Percentiles rank a stretch among this genome's conserved stretches.
Evolutionary conservation across 2,113 vertebrate species (phyloP).

Genomic region (Sinosuthora webbiana): DNA sequence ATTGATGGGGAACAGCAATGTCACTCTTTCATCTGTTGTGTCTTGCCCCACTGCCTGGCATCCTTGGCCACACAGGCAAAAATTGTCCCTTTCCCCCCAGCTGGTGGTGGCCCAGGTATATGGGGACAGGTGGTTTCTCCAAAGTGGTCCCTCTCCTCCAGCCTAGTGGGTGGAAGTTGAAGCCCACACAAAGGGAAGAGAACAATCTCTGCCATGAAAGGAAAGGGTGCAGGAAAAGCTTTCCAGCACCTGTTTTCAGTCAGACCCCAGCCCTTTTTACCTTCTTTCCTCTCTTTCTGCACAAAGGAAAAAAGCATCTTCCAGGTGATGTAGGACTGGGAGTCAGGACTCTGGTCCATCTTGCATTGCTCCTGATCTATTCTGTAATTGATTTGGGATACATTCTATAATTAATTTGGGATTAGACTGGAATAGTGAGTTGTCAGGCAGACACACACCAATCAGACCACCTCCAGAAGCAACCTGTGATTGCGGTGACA

Average conservation of each 20-base stretch:
- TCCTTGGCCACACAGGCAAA: neutral
- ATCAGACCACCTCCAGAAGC: neutral
- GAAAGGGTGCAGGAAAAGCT: neutral
- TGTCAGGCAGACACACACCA: accelerated
- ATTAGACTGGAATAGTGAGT: neutral
- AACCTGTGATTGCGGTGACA: neutral
- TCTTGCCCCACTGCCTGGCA: neutral
- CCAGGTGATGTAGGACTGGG: neutral
- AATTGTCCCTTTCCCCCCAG: neutral
- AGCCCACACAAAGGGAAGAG: neutral
- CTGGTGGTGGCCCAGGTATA: neutral
- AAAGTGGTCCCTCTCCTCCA: neutral
- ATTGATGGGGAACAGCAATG: neutral
- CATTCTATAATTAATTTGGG: neutral
- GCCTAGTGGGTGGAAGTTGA: neutral
- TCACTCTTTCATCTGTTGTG: neutral
- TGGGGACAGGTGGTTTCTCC: neutral
- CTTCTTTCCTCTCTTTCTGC: neutral
- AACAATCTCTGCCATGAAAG: neutral
- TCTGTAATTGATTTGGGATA: neutral
- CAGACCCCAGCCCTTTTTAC: neutral
- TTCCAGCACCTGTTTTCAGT: neutral
- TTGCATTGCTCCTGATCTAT: neutral
- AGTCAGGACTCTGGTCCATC: neutral
- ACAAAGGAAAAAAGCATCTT: neutral